Conservation (phyloP, 2,888 invertebrate genomes). For the Xanthostigma xanthostigma region DNA sequence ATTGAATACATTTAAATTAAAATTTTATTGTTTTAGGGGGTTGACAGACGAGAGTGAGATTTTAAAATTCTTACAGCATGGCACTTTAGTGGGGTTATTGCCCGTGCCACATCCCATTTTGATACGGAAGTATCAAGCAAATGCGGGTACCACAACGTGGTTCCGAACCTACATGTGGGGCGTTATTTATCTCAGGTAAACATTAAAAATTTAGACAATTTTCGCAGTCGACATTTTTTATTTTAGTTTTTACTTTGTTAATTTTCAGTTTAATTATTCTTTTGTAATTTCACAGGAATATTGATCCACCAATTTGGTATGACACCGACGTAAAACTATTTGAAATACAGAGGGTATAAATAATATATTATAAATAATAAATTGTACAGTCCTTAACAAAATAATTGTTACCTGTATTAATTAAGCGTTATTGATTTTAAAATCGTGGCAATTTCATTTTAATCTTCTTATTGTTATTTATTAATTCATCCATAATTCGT, state of each 20-base stretch:
- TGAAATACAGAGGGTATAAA: constrained; percentile 89
- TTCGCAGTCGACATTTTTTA: neutral
- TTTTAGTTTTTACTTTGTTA: neutral
- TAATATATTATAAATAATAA: neutral
- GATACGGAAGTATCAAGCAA: constrained; percentile 97
- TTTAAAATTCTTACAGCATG: constrained; percentile 95
- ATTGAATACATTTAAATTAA: neutral
- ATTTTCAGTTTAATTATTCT: constrained; percentile 10
- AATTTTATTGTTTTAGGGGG: constrained; percentile 46
- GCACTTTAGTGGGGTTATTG: constrained; percentile 89
- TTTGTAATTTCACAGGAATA: constrained; percentile 52
- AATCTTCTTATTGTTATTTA: too few relatives aligned
- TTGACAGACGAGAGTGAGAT: constrained; percentile 99
- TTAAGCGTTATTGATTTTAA: too few relatives aligned
- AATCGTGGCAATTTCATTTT: too few relatives aligned
- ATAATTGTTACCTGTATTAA: too few relatives aligned
- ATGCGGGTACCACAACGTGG: constrained; percentile 97
- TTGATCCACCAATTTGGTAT: constrained; percentile 98
- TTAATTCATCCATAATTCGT: too few relatives aligned
- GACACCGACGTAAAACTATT: constrained; percentile 98
- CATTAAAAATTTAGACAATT: neutral
- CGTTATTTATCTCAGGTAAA: constrained; percentile 85
- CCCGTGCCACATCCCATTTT: constrained; percentile 99
- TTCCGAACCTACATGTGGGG: constrained; percentile 99
- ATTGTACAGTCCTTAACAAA: too few relatives aligned